Evolutionary conservation across 92 coral and sea anemone species (phyloP).

Genomic region (Ricordea florida): DNA sequence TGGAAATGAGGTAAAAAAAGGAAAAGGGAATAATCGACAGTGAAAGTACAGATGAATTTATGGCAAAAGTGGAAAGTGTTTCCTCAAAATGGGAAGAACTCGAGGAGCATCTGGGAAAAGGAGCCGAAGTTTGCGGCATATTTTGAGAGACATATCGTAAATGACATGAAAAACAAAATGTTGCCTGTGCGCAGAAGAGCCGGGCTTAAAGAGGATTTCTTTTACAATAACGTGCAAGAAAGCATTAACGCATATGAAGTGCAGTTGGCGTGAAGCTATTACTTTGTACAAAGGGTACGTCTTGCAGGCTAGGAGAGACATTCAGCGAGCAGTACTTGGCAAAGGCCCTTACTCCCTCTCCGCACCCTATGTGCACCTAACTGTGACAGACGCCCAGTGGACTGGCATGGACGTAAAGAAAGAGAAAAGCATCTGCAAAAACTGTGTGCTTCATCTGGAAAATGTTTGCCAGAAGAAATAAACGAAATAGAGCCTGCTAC

Average conservation of each 20-base stretch:
- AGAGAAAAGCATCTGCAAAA: conserved; percentile 31
- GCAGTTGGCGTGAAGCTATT: conserved; percentile 26
- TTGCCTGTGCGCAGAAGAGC: conserved; percentile 36
- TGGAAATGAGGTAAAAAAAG: conserved; percentile 42
- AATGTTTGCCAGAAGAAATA: too few relatives aligned
- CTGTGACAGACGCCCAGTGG: background rate
- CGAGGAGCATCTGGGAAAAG: conserved; percentile 18
- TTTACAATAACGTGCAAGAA: conserved; percentile 35
- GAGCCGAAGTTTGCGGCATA: conserved; percentile 10
- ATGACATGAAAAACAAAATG: conserved; percentile 26
- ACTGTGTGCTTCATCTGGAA: background rate
- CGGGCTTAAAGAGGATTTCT: conserved; percentile 34
- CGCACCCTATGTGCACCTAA: conserved; percentile 5
- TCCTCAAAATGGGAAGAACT: conserved; percentile 55
- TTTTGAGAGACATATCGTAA: conserved; percentile 27
- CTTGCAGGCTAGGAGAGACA: conserved; percentile 3
- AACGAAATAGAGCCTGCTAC: background rate
- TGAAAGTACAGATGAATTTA: conserved; percentile 41
- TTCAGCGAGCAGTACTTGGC: conserved; percentile 24
- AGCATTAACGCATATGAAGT: conserved; percentile 14
- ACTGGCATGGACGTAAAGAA: conserved; percentile 2
- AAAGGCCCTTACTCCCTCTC: conserved; percentile 20
- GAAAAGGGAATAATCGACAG: conserved; percentile 59
- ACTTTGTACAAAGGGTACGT: conserved; percentile 12
- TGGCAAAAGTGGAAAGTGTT: conserved; percentile 62